Conservation (phyloP, 2,113 vertebrate genomes). For the Grammomys surdaster region DNA sequence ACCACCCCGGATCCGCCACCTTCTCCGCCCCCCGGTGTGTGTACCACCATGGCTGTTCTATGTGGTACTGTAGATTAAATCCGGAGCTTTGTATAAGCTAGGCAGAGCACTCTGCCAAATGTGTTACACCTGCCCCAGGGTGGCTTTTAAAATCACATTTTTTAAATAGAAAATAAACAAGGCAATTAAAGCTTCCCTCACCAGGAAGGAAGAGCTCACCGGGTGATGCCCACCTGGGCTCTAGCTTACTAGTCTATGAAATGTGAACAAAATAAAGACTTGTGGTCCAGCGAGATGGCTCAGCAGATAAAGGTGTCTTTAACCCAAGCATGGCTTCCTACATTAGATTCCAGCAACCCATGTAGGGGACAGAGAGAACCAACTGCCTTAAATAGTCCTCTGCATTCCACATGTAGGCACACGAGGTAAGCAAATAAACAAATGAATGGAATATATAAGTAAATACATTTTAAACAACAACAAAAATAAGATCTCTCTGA, state of each 20-base stretch:
- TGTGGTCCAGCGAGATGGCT: neutral
- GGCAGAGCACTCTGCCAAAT: neutral
- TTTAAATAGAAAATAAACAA: conserved; percentile 20
- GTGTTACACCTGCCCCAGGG: neutral
- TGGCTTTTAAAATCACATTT: conserved; percentile 10
- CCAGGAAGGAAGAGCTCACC: neutral
- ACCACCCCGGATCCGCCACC: too few relatives aligned
- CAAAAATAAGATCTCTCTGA: conserved; percentile 45
- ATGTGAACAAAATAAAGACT: neutral
- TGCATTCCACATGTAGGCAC: neutral
- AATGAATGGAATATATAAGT: too few relatives aligned
- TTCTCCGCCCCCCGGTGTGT: neutral
- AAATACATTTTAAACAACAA: neutral
- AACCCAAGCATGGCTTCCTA: neutral
- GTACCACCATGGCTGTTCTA: too few relatives aligned
- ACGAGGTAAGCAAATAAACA: neutral
- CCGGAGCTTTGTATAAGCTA: neutral
- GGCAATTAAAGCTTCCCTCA: neutral
- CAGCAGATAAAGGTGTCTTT: neutral
- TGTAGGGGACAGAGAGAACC: too few relatives aligned
- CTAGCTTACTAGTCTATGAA: conserved; percentile 33
- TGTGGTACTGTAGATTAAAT: neutral
- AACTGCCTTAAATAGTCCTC: neutral
- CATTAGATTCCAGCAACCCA: neutral
- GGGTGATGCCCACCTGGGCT: neutral